Evolutionary conservation across 1,140 invertebrate genomes (phyloP).

Genomic region (Microplitis mediator): DNA sequence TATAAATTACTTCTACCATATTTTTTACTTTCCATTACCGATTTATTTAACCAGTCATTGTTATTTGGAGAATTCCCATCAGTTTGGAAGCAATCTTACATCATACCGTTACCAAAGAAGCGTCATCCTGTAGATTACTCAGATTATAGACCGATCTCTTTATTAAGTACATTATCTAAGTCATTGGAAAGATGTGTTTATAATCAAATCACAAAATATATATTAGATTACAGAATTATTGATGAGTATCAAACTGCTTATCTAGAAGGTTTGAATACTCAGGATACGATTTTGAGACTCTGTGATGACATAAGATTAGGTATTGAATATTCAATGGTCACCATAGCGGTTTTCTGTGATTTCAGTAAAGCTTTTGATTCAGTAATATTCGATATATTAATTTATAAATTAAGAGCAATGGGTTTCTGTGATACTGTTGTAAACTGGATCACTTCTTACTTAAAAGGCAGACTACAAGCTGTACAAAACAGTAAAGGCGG

Average conservation of each 20-base stretch:
- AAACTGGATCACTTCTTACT: no score
- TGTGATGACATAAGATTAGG: slow-evolving; percentile 11
- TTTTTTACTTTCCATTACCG: neutral
- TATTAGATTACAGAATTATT: neutral
- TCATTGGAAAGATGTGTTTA: neutral
- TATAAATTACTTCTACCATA: neutral
- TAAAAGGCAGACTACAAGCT: no score
- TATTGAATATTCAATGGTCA: slow-evolving; percentile 15
- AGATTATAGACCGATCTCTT: neutral
- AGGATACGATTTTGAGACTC: slow-evolving; percentile 12
- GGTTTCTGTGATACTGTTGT: no score
- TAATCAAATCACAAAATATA: neutral
- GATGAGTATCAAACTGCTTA: slow-evolving; percentile 7
- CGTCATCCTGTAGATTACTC: neutral
- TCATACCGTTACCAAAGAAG: neutral
- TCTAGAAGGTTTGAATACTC: neutral
- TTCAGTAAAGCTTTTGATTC: no score
- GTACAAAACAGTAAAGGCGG: no score
- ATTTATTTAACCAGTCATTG: neutral
- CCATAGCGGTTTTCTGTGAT: neutral
- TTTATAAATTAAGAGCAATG: no score
- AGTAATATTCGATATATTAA: no score
- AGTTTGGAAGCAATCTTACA: neutral
- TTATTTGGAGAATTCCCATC: neutral
- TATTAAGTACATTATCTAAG: neutral